Base-by-base conservation (phyloP, 2,888 invertebrate genomes). In the Callosobruchus maculatus region DNA sequence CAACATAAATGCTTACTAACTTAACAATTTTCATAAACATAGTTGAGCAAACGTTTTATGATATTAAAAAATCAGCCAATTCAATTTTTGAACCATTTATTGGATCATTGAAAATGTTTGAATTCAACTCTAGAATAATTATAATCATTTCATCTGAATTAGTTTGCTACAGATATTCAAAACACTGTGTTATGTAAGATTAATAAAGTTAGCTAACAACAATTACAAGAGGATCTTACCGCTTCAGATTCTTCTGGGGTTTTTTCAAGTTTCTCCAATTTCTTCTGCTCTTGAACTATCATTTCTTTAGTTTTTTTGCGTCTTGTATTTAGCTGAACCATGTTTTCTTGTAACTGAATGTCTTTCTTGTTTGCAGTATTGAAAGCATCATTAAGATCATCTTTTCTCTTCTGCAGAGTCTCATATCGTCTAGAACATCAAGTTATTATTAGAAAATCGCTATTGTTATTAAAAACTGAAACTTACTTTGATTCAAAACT, bases 201-300 rank as follows among this genome's bases (percentile, higher is more conserved):
- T n/a, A n/a, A n/a, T n/a, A n/a, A n/a, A n/a, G n/a, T n/a, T n/a
- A n/a, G n/a, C n/a, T n/a, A n/a, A n/a, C n/a, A n/a, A n/a, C n/a
- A n/a, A n/a, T n/a, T n/a, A n/a, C n/a, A n/a, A n/a, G n/a, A n/a
- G n/a, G n/a, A 26, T 22, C 71, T 93, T 82, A 94, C 93, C 76
- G 90, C 89, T 75, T 88, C 88, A 85, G 94, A 94, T 83, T 94
- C 93, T 49, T 92, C 92, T 0, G 97, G 97, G 5, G 93, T 85
- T 75, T 88, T 89, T 77, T 89, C 85, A 21, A 93, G 84, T 70
- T 92, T 91, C 70, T 89, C 91, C 0, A 97, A 88, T 84, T 95
- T 92, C n/a, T 88, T 88, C 79, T 89, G 90, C 83, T 93, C 92
- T 82, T 91, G 89, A 74, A 90, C 92, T 0, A 95, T 85, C 20